phyloP scores from a whole-genome alignment of 2,113 vertebrate genomes.

The Barbus barbus region DNA sequence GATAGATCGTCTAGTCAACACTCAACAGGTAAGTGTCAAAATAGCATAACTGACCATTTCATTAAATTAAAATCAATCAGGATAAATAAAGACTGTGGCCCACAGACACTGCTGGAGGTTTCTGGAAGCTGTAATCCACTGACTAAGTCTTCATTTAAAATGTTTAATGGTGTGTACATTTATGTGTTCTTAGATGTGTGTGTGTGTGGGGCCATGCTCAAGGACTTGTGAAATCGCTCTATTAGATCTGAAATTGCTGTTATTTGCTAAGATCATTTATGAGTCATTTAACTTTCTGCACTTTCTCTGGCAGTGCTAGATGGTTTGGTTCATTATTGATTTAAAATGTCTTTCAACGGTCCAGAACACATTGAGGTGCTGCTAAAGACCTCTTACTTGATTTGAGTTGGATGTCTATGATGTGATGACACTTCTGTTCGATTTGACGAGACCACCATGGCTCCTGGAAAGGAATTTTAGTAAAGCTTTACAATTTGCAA shows the following conservation, averaged over 20 bases:
- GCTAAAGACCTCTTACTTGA: not conserved
- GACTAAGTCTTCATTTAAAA: slow-evolving; percentile 51
- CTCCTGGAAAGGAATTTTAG: not conserved
- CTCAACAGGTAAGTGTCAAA: slow-evolving; percentile 19
- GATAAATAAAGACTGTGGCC: slow-evolving; percentile 40
- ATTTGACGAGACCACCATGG: not conserved
- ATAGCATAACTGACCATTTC: slow-evolving; percentile 51
- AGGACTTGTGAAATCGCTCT: slow-evolving; percentile 75
- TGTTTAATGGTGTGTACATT: slow-evolving; percentile 54
- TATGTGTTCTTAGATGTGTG: slow-evolving; percentile 39
- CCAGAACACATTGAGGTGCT: slow-evolving; percentile 53
- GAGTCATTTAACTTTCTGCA: slow-evolving; percentile 63
- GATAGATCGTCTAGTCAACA: slow-evolving; percentile 31
- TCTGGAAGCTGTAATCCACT: slow-evolving; percentile 43
- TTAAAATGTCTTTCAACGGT: slow-evolving; percentile 56
- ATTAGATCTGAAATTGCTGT: slow-evolving; percentile 78
- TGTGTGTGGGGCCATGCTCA: slow-evolving; percentile 59
- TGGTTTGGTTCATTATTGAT: slow-evolving; percentile 60
- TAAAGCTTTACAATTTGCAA: not conserved
- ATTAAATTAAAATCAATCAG: slow-evolving; percentile 53
- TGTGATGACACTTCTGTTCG: slow-evolving; percentile 4
- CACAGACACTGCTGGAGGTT: slow-evolving; percentile 38
- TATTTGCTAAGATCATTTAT: slow-evolving; percentile 77
- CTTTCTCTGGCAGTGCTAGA: slow-evolving; percentile 54
- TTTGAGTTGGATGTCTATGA: slow-evolving; percentile 36